Conservation (phyloP, 2,888 invertebrate species). For the Baronia brevicornis region DNA sequence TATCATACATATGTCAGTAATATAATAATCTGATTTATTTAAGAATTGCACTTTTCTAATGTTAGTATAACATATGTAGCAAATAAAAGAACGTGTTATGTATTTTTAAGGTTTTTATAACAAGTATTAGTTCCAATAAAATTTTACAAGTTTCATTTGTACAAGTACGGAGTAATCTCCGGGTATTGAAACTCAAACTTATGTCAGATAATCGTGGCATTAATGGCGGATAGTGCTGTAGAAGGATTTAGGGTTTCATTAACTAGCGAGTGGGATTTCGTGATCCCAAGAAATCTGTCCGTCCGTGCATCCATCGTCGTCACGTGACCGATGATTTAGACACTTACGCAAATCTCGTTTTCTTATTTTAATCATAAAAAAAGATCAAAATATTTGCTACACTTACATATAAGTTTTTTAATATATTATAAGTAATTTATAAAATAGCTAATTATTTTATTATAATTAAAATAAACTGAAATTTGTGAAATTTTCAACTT, state of each 20-base stretch:
- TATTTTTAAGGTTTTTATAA: conserved; percentile 68
- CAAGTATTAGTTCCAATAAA: conserved; percentile 70
- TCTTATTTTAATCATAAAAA: no score
- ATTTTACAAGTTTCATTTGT: conserved; percentile 70
- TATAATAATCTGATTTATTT: no score
- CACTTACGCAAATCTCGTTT: conserved; percentile 5
- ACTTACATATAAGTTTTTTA: no score
- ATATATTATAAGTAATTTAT: no score
- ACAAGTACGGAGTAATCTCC: conserved; percentile 62
- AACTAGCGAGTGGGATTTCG: conserved; percentile 26
- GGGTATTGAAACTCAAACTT: conserved; percentile 51
- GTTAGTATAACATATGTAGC: no score
- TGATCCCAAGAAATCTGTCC: conserved; percentile 38
- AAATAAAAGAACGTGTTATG: conserved; percentile 32
- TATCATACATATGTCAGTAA: no score
- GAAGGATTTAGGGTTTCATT: conserved; percentile 34
- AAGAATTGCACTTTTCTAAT: no score
- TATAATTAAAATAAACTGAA: no score
- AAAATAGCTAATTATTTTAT: no score
- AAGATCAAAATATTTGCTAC: no score
- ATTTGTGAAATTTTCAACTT: no score
- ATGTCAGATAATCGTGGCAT: conserved; percentile 43
- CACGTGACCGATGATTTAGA: conserved; percentile 29
- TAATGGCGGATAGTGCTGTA: conserved; percentile 44
- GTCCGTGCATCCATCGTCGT: conserved; percentile 52